Evolutionary conservation across 2,888 invertebrate species (phyloP).

Genomic region (Dasysyrphus tricinctus): DNA sequence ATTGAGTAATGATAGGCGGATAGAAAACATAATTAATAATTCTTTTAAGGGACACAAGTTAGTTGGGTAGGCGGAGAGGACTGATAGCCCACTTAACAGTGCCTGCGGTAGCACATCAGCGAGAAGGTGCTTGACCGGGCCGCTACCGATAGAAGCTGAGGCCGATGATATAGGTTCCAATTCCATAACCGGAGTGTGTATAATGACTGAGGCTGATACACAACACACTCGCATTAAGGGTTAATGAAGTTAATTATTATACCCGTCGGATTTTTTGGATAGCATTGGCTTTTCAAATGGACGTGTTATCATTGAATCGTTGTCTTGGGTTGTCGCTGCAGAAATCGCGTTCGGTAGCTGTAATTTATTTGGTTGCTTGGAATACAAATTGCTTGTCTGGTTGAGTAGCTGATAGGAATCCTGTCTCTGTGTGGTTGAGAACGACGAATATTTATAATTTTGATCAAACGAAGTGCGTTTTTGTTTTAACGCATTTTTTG

Average conservation of each 20-base stretch:
- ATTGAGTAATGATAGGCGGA: conserved; percentile 73
- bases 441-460: conserved; percentile 5
- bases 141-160: conserved; percentile 44
- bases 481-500: conserved; percentile 2
- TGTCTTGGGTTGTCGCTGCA: conserved; percentile 51
- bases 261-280: conserved; percentile 64
- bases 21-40: conserved; percentile 76
- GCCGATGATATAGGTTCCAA: background rate
- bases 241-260: conserved; percentile 76
- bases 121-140: conserved; percentile 61
- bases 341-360: conserved; percentile 55
- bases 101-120: conserved; percentile 15
- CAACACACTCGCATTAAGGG: conserved; percentile 64
- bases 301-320: conserved; percentile 66
- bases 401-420: conserved; percentile 66
- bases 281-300: conserved; percentile 56
- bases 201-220: conserved; percentile 49
- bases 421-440: conserved; percentile 41
- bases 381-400: conserved; percentile 73
- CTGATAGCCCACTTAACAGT: conserved; percentile 57
- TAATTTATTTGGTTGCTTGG: conserved; percentile 65
- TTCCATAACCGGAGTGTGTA: conserved; percentile 38
- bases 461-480: conserved; percentile 34
- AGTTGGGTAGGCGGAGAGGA: conserved; percentile 57
- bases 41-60: conserved; percentile 56